Evolutionary conservation across 2,888 invertebrate species (phyloP), one percentile per base, ranked within the genome.

Genomic region (Mechanitis mazaeus): DNA sequence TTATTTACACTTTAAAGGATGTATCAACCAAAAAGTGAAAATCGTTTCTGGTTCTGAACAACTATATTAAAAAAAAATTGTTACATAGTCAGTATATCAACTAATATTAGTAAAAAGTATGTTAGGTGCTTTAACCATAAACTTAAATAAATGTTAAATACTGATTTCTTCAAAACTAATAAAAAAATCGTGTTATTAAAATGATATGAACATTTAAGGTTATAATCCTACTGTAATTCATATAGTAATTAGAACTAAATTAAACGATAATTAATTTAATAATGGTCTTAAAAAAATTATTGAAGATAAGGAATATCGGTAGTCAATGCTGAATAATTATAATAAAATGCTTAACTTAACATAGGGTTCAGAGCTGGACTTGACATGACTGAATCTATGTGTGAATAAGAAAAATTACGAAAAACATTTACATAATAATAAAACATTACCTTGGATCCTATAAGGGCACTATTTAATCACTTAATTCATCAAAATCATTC

Each of bases 361-460:
- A 28, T 28, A 5, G 31, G 9, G 20, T 31, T 50, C 28, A 50
- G 42, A 50, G 33, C 20, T 58, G 20, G 38, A 58, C 58, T 50
- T 58, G 58, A 50, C 58, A 58, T 58, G 9, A 53, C 38, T 50
- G n/a, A 28, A 58, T 20, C 33, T 7, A 3, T 4, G 28, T 38
- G 50, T 50, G 11, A 50, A 50, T 12, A 33, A 47, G 38, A 28
- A 28, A 58, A 28, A 20, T 38, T 9, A 31, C 11, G n/a, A n/a
- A 12, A 6, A 33, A 33, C n/a, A 31, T 20, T 56, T 11, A 46
- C 6, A 38, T 47, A 42, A 35, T 38, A 35, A 42, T 12, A 57
- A n/a, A 28, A 55, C 60, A 61, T 67, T 72, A 83, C 83, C 81
- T 77, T 80, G 54, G 20, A 50, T 56, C 63, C 55, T 59, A 67